These are phyloP conservation scores for Penelope pileata DNA, from an alignment of 2,113 vertebrate species.

Conservation along the genomic window DNA sequence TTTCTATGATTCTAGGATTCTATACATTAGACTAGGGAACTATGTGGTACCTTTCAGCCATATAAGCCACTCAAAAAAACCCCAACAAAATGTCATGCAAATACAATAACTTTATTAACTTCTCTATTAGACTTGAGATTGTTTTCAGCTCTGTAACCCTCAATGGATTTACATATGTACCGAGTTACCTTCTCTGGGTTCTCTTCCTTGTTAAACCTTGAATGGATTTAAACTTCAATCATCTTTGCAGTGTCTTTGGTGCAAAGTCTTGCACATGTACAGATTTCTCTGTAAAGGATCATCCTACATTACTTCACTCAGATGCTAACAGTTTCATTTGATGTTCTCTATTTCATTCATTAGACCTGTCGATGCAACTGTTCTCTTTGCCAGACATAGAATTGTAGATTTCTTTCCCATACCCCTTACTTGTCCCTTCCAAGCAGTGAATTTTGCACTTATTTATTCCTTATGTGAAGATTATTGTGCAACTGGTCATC, in stretches of 20 bases:
- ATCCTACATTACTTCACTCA: background rate
- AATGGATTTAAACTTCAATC: background rate
- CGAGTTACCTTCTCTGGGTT: background rate
- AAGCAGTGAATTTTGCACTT: background rate
- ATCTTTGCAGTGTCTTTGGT: background rate
- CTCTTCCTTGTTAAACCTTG: background rate
- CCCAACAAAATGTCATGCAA: accelerated
- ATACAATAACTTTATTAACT: background rate
- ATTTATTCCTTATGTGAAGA: background rate
- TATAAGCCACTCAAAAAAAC: background rate
- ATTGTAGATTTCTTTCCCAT: background rate
- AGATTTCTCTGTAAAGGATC: background rate
- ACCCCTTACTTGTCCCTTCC: background rate
- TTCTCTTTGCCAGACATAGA: background rate
- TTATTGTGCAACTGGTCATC: background rate
- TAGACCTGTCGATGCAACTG: background rate
- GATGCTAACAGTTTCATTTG: background rate
- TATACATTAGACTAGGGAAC: background rate
- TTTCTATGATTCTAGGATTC: too few relatives aligned
- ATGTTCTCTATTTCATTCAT: background rate
- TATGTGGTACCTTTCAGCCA: background rate
- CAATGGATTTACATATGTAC: background rate
- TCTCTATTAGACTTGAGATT: background rate
- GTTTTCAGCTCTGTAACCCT: background rate
- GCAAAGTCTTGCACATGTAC: background rate